These are phyloP conservation scores for Hypomecis atomaria DNA, from an alignment of 2,888 invertebrate genomes.

Conservation along the genomic window DNA sequence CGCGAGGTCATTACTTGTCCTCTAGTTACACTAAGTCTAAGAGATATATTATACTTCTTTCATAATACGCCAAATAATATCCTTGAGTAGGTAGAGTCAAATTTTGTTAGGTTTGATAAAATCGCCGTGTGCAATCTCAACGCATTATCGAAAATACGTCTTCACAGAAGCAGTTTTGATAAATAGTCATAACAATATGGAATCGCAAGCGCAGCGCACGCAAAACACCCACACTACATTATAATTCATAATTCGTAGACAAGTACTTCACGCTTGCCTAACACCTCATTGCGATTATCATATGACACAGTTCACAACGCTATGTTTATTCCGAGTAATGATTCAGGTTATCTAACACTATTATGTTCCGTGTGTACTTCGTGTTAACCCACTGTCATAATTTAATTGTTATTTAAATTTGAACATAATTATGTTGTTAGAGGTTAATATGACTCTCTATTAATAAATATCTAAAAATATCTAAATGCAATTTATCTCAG, in stretches of 20 bases:
- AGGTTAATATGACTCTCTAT: background rate
- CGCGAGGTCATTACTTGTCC: too few relatives aligned
- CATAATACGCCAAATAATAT: too few relatives aligned
- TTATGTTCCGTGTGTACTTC: conserved; percentile 25
- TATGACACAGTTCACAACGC: conserved; percentile 38
- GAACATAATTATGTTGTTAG: conserved; percentile 13
- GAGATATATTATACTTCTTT: too few relatives aligned
- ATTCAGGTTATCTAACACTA: conserved; percentile 33
- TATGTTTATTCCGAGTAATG: conserved; percentile 27
- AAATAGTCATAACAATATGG: conserved; percentile 8
- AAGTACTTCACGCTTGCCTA: conserved; percentile 29
- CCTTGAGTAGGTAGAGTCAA: too few relatives aligned
- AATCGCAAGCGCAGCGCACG: conserved; percentile 10
- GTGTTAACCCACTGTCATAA: conserved; percentile 16
- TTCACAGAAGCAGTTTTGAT: background rate
- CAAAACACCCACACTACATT: conserved; percentile 17
- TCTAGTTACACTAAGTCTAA: too few relatives aligned
- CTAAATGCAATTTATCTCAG: too few relatives aligned
- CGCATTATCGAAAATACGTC: background rate
- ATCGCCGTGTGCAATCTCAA: too few relatives aligned
- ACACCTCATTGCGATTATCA: conserved; percentile 33
- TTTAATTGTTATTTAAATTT: conserved; percentile 14
- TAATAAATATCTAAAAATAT: too few relatives aligned
- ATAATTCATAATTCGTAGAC: conserved; percentile 25
- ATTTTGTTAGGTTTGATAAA: too few relatives aligned